Evolutionary conservation across 2,113 vertebrate species (phyloP).

Genomic region (Phrynosoma blainvillii): DNA sequence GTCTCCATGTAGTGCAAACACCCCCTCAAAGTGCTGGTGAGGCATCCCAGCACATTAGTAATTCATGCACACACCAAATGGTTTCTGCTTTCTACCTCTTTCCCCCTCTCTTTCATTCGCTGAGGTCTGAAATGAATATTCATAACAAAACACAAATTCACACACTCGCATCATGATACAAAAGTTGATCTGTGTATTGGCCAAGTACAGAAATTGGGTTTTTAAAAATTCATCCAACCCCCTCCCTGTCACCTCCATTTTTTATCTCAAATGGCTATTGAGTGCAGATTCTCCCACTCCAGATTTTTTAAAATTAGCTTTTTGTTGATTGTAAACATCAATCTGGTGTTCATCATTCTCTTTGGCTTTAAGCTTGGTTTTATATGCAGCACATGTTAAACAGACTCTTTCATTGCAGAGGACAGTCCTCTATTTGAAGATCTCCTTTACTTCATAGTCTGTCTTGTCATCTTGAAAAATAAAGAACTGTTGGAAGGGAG

Average conservation of each 20-base stretch:
- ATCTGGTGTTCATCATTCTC: not conserved
- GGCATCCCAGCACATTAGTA: constrained; percentile 48
- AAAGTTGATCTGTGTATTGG: not conserved
- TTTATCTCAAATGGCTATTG: not conserved
- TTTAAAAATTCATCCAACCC: not conserved
- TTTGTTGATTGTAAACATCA: not conserved
- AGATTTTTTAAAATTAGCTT: not conserved
- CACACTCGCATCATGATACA: not conserved
- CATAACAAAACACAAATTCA: not conserved
- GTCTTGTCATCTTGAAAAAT: not conserved
- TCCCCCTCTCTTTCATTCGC: not conserved
- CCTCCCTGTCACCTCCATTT: not conserved
- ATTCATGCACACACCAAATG: constrained; percentile 38
- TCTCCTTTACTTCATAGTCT: not conserved
- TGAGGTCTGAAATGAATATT: constrained; percentile 6
- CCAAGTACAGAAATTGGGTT: not conserved
- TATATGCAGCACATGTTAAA: not conserved
- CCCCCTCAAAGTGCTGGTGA: constrained; percentile 42
- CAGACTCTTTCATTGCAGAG: not conserved
- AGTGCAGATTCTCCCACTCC: not conserved
- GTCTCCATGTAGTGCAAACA: constrained; percentile 38
- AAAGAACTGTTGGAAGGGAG: not conserved
- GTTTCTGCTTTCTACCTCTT: not conserved
- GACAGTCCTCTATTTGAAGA: not conserved
- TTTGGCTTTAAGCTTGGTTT: not conserved